Base-by-base conservation (phyloP, 2,888 invertebrate species). In the Mechanitis mazaeus region DNA sequence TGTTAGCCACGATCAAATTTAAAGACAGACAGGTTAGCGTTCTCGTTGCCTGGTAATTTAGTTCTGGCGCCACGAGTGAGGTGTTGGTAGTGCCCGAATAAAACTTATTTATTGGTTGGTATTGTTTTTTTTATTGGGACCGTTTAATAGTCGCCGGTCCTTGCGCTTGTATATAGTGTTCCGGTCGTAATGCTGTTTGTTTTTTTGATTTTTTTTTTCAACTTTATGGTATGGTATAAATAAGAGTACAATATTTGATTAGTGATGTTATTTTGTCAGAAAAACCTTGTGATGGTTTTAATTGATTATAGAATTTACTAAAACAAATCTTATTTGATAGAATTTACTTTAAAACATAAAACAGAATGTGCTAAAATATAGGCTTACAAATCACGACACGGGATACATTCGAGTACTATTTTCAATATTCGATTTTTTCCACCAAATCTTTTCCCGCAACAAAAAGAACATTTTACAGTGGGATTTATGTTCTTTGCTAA, bases 1-100 rank as follows among this genome's bases (percentile, higher is more conserved):
- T 87, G 87, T 87, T 85, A 79, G 85, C 79, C 84, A 84, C 88
- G 84, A 88, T 88, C 87, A 86, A 89, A 88, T 88, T 87, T 85
- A 84, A 88, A 85, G 86, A 81, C 82, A 86, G 86, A 87, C 88
- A 87, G 87, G 85, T 84, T 81, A 77, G 81, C 76, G 70, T 81
- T 83, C 78, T 78, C 81, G 77, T 80, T 79, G 81, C 77, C 83
- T 79, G 71, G 79, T 87, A 84, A 87, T 87, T 84, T 84, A 74
- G 76, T 80, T 79, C 78, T 84, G 88, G 89, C 89, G 89, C 89
- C 88, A 80, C 71, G 72, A 66, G 64, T 55, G 72, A 73, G 80
- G 84, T 85, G 85, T 87, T 85, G 77, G 80, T 81, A 81, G 70
- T 71, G 74, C 70, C 65, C 72, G 70, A 76, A 79, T 74, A 66